Percentiles rank a stretch among this genome's conserved stretches.
These are phyloP conservation scores for Drosophila quinaria DNA, from an alignment of 2,888 invertebrate genomes.

Conservation along the genomic window DNA sequence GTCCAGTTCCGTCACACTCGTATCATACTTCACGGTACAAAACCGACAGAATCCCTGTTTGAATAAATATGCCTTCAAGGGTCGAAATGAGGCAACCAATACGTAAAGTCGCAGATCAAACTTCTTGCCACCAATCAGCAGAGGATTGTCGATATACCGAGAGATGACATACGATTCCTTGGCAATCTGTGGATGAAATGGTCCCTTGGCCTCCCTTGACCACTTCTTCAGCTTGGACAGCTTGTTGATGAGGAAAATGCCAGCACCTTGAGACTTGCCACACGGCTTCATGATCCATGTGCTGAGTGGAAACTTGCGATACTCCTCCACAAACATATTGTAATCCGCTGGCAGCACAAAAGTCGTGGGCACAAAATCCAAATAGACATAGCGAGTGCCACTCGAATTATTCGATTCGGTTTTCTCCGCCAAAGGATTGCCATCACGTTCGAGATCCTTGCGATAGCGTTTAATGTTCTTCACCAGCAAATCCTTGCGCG, in stretches of 20 bases:
- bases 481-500: slow-evolving; percentile 97
- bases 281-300: slow-evolving; percentile 99
- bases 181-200: slow-evolving; percentile 93
- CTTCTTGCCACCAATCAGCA: slow-evolving; percentile 97
- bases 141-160: slow-evolving; percentile 98
- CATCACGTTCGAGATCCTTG: slow-evolving; percentile 95
- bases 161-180: slow-evolving; percentile 98
- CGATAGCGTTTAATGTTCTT: slow-evolving; percentile 97
- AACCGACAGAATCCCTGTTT: slow-evolving; percentile 97
- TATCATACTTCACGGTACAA: slow-evolving; percentile 97
- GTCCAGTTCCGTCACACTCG: slow-evolving; percentile 94
- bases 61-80: slow-evolving; percentile 96
- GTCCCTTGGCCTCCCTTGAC: slow-evolving; percentile 94
- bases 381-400: slow-evolving; percentile 91
- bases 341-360: slow-evolving; percentile 98
- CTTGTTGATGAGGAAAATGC: slow-evolving; percentile 98
- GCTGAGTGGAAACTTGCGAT: slow-evolving; percentile 95
- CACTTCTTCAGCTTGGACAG: slow-evolving; percentile 96
- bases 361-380: slow-evolving; percentile 97
- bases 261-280: slow-evolving; percentile 96
- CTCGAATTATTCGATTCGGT: slow-evolving; percentile 86
- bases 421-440: slow-evolving; percentile 94
- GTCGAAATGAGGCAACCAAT: slow-evolving; percentile 96
- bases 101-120: slow-evolving; percentile 97
- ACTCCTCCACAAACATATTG: slow-evolving; percentile 98